Evolutionary conservation across 92 coral and sea anemone genomes (phyloP).

Genomic region (Actinernus sp.): DNA sequence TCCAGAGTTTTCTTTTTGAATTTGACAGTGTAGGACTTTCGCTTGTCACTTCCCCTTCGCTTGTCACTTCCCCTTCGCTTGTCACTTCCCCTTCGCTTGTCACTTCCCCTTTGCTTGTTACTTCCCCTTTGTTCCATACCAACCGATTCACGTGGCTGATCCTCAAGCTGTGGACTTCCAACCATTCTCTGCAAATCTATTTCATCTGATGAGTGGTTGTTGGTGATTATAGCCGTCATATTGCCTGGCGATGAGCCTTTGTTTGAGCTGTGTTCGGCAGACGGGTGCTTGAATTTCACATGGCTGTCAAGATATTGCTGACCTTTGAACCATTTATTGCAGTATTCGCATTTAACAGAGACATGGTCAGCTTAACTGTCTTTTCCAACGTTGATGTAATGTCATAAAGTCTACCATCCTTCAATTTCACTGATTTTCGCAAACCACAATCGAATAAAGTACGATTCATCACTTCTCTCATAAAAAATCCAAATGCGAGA

Average conservation of each 20-base stretch:
- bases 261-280: constrained; percentile 9
- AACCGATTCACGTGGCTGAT: too few species aligned
- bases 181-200: constrained; percentile 15
- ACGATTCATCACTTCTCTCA: constrained; percentile 43
- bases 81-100: too few species aligned
- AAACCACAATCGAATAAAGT: constrained; percentile 68
- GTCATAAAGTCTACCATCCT: constrained; percentile 41
- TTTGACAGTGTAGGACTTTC: constrained; percentile 61
- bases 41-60: constrained; percentile 47
- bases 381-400: constrained; percentile 43
- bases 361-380: constrained; percentile 15
- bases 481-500: too few species aligned
- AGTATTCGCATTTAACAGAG: constrained; percentile 34
- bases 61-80: too few species aligned
- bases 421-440: constrained; percentile 45
- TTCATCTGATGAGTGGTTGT: constrained; percentile 19
- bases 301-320: constrained; percentile 46
- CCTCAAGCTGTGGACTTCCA: constrained; percentile 28
- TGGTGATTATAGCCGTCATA: constrained; percentile 21
- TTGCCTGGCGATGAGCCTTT: too few species aligned
- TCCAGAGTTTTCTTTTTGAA: constrained; percentile 54
- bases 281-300: constrained; percentile 56
- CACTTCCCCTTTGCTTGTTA: too few species aligned
- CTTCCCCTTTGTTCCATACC: too few species aligned
- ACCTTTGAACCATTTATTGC: constrained; percentile 20